phyloP scores from a whole-genome alignment of 1,140 invertebrate genomes.

The Andrena cerasifolii region DNA sequence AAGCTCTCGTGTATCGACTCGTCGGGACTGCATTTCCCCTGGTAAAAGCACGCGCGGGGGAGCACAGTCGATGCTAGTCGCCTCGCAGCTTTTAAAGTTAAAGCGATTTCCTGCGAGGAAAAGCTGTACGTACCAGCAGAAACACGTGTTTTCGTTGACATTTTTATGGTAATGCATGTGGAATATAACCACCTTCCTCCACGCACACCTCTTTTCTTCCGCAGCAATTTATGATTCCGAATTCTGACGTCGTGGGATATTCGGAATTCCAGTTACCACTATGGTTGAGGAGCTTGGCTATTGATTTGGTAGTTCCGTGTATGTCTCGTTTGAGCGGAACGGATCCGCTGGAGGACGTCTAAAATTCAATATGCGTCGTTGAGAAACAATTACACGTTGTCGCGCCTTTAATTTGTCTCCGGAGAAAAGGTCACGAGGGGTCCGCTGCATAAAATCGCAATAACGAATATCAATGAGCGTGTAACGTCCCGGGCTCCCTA shows the following conservation, averaged over 20 bases:
- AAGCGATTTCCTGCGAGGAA: constrained; percentile 17
- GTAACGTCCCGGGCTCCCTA: constrained; percentile 47
- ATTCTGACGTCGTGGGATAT: too few species aligned
- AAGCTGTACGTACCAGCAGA: neutral
- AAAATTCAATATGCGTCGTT: constrained; percentile 67
- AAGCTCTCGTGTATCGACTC: constrained; percentile 21
- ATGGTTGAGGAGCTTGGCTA: too few species aligned
- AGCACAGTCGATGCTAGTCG: neutral
- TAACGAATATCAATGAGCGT: constrained; percentile 70
- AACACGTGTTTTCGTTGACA: neutral
- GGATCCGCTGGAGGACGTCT: neutral
- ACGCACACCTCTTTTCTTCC: neutral
- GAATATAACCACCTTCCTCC: neutral
- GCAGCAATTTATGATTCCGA: too few species aligned
- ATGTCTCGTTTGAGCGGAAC: neutral
- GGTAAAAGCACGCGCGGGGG: constrained; percentile 22
- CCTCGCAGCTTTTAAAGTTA: constrained; percentile 28
- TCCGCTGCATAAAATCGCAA: constrained; percentile 68
- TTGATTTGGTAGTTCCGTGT: too few species aligned
- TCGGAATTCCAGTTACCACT: too few species aligned
- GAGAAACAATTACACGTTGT: constrained; percentile 71
- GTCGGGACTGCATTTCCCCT: neutral
- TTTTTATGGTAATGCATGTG: neutral
- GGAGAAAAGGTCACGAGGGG: constrained; percentile 32
- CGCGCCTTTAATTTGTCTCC: constrained; percentile 35